Evolutionary conservation across 92 coral and sea anemone species (phyloP).

Genomic region (Bergia sp.): DNA sequence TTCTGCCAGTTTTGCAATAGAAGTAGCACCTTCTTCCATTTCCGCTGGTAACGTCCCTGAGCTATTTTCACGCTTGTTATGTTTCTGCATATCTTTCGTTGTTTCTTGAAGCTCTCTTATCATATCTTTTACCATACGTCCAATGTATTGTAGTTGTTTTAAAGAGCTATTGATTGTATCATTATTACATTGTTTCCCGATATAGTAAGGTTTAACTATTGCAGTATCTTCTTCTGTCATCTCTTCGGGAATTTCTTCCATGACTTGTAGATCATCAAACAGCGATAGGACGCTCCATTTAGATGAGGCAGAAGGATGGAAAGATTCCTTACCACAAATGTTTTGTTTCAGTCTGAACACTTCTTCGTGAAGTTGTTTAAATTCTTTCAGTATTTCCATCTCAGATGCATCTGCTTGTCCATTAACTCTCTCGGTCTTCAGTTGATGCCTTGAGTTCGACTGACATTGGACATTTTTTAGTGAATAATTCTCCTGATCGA

Average conservation of each 20-base stretch:
- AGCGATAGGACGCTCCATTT: not conserved
- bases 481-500: not conserved
- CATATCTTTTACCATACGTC: not conserved
- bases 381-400: not conserved
- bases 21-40: not conserved
- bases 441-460: not conserved
- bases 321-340: not conserved
- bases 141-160: not conserved
- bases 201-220: not conserved
- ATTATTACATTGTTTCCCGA: not conserved
- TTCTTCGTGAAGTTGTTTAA: conserved; percentile 24
- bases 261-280: conserved; percentile 8
- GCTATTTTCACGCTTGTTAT: not conserved
- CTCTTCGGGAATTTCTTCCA: conserved; percentile 31
- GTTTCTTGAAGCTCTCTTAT: conserved; percentile 22
- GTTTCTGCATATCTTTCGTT: not conserved
- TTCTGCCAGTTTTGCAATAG: not conserved
- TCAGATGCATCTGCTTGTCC: not conserved
- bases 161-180: not conserved
- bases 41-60: not conserved
- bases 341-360: conserved; percentile 5
- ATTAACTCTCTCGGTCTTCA: not conserved
- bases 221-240: conserved; percentile 4
- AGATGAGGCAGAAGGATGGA: not conserved
- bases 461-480: not conserved